Evolutionary conservation across 2,888 invertebrate species (phyloP).

Genomic region (Patella ulyssiponensis): DNA sequence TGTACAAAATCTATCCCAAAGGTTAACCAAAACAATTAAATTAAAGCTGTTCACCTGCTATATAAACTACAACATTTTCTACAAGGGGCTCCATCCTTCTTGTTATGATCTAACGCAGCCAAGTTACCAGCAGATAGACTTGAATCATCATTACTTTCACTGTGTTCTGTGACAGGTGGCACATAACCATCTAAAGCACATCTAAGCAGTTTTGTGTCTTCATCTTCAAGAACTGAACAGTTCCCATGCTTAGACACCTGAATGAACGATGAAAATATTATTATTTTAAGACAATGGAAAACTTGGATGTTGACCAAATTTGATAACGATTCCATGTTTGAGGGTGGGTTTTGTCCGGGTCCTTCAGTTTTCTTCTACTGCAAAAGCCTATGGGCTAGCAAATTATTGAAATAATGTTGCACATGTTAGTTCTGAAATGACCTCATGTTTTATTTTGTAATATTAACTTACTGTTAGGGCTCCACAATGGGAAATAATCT

Average conservation of each 20-base stretch:
- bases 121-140: too few relatives aligned
- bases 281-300: not conserved
- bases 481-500: slow-evolving; percentile 8
- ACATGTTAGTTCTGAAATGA: too few relatives aligned
- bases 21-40: too few relatives aligned
- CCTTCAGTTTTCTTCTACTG: too few relatives aligned
- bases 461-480: slow-evolving; percentile 7
- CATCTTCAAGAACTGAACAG: not conserved
- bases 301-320: too few relatives aligned
- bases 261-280: slow-evolving; percentile 1
- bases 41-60: slow-evolving; percentile 3
- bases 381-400: too few relatives aligned
- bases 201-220: not conserved
- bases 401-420: too few relatives aligned
- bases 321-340: too few relatives aligned
- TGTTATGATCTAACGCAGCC: slow-evolving; percentile 4
- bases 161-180: not conserved
- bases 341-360: too few relatives aligned
- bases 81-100: slow-evolving; percentile 2
- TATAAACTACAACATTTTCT: not conserved
- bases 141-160: not conserved
- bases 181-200: slow-evolving; percentile 6
- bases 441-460: not conserved
- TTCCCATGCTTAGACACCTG: not conserved
- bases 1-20: too few relatives aligned